Evolutionary conservation across 2,888 invertebrate genomes (phyloP), one percentile per base, ranked within the genome.

Genomic region (Hirtodrosophila alboralis): DNA sequence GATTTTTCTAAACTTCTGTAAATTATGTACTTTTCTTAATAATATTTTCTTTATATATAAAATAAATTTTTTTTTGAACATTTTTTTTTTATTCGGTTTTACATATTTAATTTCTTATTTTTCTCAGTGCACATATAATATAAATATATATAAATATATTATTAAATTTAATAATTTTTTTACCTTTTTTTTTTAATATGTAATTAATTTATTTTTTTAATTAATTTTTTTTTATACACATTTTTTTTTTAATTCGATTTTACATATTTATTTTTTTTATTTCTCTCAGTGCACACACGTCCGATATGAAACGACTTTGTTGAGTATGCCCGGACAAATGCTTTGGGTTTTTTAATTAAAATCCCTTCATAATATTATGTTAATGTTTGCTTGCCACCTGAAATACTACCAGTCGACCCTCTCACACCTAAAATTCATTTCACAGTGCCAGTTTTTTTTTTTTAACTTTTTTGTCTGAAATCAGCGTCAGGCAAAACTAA

Each of bases 281-380:
- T 61, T 59, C n/a, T 45, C 10, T 12, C 74, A 51, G 70, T 74
- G 75, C 31, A 74, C 58, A 54, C 72, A 67, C 79, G 58, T 71
- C 68, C 48, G 53, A 71, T 71, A 54, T 59, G 63, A 62, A 59
- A 68, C 51, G 68, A 71, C 74, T 76, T 72, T 65, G 78, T 79
- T 68, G 49, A 60, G 62, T 48, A 18, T 62, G 48, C 34, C 34
- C 51, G 45, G 51, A 47, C 56, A 63, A 40, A 52, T 36, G 78
- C 53, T 79, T 53, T 56, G 73, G 77, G 74, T 80, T 79, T 63
- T 80, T 80, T 80, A 80, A 80, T 80, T 84, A 80, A 80, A 86
- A 70, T 84, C 78, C 86, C 60, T 75, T 77, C 86, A 84, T 86
- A 86, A 86, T 84, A 80, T 80, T 80, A 80, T 80, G 79, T 86